Base-by-base conservation (phyloP, 2,888 invertebrate genomes). In the Geotrupes spiniger region DNA sequence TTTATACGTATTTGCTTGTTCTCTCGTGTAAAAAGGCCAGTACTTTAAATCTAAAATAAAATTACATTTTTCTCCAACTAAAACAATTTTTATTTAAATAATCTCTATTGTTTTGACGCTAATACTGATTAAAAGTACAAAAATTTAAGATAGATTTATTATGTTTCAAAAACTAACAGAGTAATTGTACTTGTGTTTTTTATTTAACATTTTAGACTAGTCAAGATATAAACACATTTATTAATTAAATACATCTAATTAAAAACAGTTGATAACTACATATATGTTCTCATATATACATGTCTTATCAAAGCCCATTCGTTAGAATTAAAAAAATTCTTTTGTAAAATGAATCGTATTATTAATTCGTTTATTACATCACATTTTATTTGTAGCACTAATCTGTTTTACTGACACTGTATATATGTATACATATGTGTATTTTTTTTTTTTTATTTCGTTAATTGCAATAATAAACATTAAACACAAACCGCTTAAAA, bases 41-140 rank as follows among this genome's bases (percentile, higher is more conserved):
- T 50, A 40, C 39, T 50, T 41, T 45, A 49, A 50, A 50, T 33
- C 28, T 29, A 28, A 26, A 29, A 14, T 29, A 28, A 42, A 42
- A 31, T 16, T 6, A 29, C 16, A 15, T 31, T 42, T 12, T 29
- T 42, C 31, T 29, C 36, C 17, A 61, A 61, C 60, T 61, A 56
- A 68, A 71, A 69, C 65, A 66, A 65, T 64, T 64, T 67, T 68
- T 68, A 68, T 67, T 69, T 64, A 60, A 63, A 65, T 58, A 63
- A 60, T 67, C 64, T 68, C 64, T 65, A 63, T 62, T 63, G 61
- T 62, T 63, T 51, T 49, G 53, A 62, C 64, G 61, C 65, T 70
- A 70, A 71, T 71, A 71, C 70, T 71, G 71, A 64, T 70, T 68
- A 67, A 58, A 68, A 68, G 70, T 70, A 70, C 69, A 71, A 71